A percentile compares a stretch with the other conserved stretches of the same genome.
phyloP scores from a whole-genome alignment of 2,888 invertebrate genomes.

The Cataglyphis cursor region DNA sequence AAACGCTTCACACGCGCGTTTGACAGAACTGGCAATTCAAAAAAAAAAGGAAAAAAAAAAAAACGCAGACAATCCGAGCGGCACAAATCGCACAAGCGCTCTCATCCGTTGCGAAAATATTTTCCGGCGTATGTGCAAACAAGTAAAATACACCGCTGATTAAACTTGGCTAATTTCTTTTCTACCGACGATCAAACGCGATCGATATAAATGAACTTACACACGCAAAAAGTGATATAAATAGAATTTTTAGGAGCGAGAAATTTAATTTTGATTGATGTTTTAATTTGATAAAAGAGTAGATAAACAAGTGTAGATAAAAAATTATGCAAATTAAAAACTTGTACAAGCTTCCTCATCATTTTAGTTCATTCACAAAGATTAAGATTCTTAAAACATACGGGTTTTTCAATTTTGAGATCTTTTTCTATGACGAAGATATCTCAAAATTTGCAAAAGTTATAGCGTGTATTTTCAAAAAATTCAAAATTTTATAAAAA shows the following conservation, averaged over 20 bases:
- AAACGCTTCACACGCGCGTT: conserved; percentile 70
- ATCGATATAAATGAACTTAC: background rate
- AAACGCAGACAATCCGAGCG: conserved; percentile 72
- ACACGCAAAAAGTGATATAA: background rate
- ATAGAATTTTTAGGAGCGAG: background rate
- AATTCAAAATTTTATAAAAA: too few relatives aligned
- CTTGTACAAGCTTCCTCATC: too few relatives aligned
- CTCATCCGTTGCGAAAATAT: conserved; percentile 65
- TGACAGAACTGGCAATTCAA: conserved; percentile 66
- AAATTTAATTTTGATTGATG: background rate
- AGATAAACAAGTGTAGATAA: too few relatives aligned
- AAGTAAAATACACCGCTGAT: conserved; percentile 45
- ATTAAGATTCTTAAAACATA: too few relatives aligned
- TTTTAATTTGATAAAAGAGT: background rate
- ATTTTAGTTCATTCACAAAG: too few relatives aligned
- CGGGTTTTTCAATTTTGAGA: too few relatives aligned
- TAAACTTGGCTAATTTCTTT: conserved; percentile 20
- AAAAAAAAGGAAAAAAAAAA: conserved; percentile 6
- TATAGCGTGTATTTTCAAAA: too few relatives aligned
- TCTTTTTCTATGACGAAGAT: too few relatives aligned
- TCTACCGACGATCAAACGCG: background rate
- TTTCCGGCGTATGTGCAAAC: conserved; percentile 36
- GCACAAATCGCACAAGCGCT: conserved; percentile 55
- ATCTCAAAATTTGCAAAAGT: too few relatives aligned
- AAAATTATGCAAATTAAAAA: too few relatives aligned